phyloP scores from a whole-genome alignment of 2,113 vertebrate genomes.

The Paedocypris sp. region DNA sequence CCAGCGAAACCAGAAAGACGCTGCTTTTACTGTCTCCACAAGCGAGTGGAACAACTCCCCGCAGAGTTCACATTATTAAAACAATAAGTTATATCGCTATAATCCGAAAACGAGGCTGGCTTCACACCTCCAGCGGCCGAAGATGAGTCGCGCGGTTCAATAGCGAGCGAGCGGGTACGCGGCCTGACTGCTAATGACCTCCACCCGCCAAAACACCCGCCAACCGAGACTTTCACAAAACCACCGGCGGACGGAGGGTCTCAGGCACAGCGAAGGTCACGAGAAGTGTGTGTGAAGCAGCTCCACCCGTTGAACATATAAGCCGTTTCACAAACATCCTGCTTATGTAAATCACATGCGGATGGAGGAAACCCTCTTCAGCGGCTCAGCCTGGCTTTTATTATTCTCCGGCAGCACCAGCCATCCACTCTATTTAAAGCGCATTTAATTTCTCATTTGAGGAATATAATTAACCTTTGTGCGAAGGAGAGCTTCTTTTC shows the following conservation, averaged over 20 bases:
- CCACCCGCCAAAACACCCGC: no score
- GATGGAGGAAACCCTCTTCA: no score
- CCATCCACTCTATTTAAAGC: conserved; percentile 36
- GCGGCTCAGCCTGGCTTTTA: no score
- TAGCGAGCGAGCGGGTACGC: not conserved
- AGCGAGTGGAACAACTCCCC: conserved; percentile 7
- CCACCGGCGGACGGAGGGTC: no score
- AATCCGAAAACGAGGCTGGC: conserved; percentile 13
- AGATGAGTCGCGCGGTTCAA: conserved; percentile 15
- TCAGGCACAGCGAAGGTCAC: no score
- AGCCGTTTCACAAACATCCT: no score
- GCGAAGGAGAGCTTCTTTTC: conserved; percentile 22
- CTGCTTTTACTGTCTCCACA: conserved; percentile 1
- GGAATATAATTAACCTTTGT: conserved; percentile 40
- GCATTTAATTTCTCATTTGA: conserved; percentile 36
- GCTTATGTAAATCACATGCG: no score
- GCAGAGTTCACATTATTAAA: conserved; percentile 35
- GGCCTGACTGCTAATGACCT: conserved; percentile 11
- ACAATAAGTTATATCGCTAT: conserved; percentile 32
- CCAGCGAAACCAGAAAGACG: conserved; percentile 3
- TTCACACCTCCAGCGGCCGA: conserved; percentile 20
- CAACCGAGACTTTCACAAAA: no score
- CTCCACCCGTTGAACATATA: no score
- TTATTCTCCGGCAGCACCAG: conserved; percentile 4
- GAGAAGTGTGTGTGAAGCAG: no score